These are phyloP conservation scores for Agrypnia vestita DNA, from an alignment of 1,140 invertebrate genomes.

Conservation along the genomic window DNA sequence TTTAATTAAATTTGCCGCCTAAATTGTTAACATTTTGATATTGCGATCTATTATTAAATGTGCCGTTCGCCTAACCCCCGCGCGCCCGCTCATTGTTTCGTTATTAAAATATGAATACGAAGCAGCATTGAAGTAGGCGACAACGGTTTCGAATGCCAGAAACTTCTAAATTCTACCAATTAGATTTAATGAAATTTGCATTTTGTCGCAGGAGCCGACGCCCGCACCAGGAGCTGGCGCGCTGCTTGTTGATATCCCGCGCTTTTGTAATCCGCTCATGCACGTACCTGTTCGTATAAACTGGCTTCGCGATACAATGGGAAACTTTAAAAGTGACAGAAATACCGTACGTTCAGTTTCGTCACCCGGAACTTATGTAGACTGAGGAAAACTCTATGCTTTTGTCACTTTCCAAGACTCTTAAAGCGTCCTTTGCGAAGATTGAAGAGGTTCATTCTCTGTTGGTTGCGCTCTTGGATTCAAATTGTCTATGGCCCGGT, in stretches of 20 bases:
- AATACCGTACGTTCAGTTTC: too few species aligned
- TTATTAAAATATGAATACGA: slow-evolving; percentile 26
- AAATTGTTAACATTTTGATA: background rate
- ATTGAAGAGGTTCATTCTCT: too few species aligned
- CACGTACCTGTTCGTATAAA: too few species aligned
- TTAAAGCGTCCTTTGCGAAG: too few species aligned
- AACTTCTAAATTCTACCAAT: slow-evolving; percentile 36
- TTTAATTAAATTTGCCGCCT: background rate
- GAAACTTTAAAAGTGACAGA: slow-evolving; percentile 11
- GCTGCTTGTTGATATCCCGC: background rate
- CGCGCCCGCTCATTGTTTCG: slow-evolving; percentile 6
- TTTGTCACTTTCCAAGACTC: too few species aligned
- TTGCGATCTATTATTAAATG: background rate
- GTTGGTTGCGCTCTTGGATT: too few species aligned
- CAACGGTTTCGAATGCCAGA: background rate
- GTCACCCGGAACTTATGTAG: too few species aligned
- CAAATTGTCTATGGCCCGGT: too few species aligned
- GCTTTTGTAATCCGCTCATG: too few species aligned
- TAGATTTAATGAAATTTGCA: slow-evolving; percentile 41
- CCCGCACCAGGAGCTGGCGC: background rate
- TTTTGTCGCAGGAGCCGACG: slow-evolving; percentile 8
- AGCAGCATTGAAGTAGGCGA: background rate
- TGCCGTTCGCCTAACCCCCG: slow-evolving; percentile 6
- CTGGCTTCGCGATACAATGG: background rate
- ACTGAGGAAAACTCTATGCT: too few species aligned